Conservation (phyloP, 2,888 invertebrate species). For the Cryptus viduatorius region DNA sequence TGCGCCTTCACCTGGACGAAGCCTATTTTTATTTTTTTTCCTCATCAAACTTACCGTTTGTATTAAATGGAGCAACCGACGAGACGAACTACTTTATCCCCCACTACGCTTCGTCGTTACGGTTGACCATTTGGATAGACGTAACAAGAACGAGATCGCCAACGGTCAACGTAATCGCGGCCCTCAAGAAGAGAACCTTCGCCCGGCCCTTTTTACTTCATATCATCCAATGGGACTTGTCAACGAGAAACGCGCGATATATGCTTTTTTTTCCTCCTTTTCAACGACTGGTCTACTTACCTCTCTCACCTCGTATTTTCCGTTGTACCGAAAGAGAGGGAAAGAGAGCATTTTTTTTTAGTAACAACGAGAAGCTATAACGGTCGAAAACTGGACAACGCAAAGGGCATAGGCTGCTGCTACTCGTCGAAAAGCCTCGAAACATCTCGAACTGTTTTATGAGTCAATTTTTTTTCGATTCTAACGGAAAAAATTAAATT, state of each 20-base stretch:
- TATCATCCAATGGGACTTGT: constrained; percentile 48
- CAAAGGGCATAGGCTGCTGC: constrained; percentile 1
- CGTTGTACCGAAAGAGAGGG: constrained; percentile 1
- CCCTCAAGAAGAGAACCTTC: constrained; percentile 38
- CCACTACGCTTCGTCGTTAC: constrained; percentile 32
- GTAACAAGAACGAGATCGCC: constrained; percentile 63
- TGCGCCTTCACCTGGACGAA: constrained; percentile 62
- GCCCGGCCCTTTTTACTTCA: constrained; percentile 61
- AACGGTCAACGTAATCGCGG: constrained; percentile 59
- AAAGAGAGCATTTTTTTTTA: constrained; percentile 5
- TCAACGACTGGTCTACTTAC: constrained; percentile 28
- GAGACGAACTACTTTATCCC: constrained; percentile 32
- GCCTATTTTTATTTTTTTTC: constrained; percentile 26
- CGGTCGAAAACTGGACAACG: constrained; percentile 29
- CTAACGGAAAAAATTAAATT: constrained; percentile 8
- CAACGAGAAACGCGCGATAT: constrained; percentile 3
- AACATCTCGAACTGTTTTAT: not conserved
- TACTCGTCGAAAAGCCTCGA: constrained; percentile 21
- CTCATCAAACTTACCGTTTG: constrained; percentile 38
- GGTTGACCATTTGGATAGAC: constrained; percentile 45
- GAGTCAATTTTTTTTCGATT: not conserved
- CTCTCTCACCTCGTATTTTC: constrained; percentile 5
- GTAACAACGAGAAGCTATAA: constrained; percentile 12
- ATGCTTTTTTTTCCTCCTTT: constrained; percentile 9
- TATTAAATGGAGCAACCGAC: constrained; percentile 70